Base-by-base conservation (phyloP, 1,140 invertebrate genomes). In the Scaptomyza graminum region DNA sequence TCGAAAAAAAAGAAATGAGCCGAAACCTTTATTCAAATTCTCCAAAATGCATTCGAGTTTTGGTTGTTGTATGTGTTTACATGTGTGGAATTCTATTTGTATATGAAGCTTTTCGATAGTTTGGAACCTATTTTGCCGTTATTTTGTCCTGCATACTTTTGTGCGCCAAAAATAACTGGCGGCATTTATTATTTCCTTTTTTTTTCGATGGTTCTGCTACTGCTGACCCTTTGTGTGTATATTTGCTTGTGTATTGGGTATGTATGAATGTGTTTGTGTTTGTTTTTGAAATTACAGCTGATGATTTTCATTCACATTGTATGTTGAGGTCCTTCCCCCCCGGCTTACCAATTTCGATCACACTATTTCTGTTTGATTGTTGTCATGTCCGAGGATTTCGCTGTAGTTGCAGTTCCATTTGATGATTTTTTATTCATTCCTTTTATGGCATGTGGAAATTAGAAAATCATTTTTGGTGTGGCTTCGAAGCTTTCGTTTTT, bases 381-480 rank as follows among this genome's bases (percentile, higher is more conserved):
- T 41, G 41, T 52, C 49, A 55, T 56, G 25, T 64, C 37, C 49
- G 28, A 67, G n/a, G 47, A 12, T 61, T 67, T 54, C 49, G 18
- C 11, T 59, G 15, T 12, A 55, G 18, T 39, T 66, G 47, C 22
- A 54, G 47, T 63, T 59, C 37, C 52, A 5, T 22, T 61, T n/a
- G 7, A 44, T 34, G 31, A n/a, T 34, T 63, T 74, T 60, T 54
- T 13, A 49, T 25, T 44, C 37, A 41, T 57, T 46, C 57, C 62
- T 72, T 79, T 79, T 79, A 84, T 69, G 56, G 61, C 34, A 76
- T 79, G 82, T 87, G 82, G 82, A 87, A 79, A 87, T 87, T 87
- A 87, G 78, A 87, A 87, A 87, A 87, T 87, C 71, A 87, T 59
- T 87, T 85, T 76, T 60, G 49, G 49, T 81, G 25, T 78, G 63